Conservation (phyloP, 2,888 invertebrate genomes). For the Trachelus stipa region DNA sequence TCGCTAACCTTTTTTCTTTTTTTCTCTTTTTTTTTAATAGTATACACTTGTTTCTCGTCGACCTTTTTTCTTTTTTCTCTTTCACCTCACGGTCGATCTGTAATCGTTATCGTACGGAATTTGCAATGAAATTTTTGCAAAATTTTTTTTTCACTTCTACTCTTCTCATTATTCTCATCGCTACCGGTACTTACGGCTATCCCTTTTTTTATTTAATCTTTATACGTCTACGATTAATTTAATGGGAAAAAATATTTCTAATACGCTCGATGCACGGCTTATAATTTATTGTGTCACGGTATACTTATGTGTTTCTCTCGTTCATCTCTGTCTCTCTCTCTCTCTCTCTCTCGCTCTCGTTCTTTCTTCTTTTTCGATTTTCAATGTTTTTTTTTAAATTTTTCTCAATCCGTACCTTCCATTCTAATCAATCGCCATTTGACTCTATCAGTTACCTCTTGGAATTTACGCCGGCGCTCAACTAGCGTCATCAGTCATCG, state of each 20-base stretch:
- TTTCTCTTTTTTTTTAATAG: not conserved
- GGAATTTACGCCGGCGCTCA: not conserved
- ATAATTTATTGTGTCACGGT: constrained; percentile 9
- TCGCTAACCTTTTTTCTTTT: constrained; percentile 6
- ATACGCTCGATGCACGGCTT: constrained; percentile 4
- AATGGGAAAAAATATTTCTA: constrained; percentile 12
- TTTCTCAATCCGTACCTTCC: not conserved
- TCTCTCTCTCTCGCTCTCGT: not conserved
- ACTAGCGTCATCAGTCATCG: constrained; percentile 3
- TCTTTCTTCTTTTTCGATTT: not conserved
- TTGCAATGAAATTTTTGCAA: too few relatives aligned
- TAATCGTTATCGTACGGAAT: too few relatives aligned
- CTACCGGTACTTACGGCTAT: too few relatives aligned
- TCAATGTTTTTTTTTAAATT: too few relatives aligned
- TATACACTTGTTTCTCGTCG: constrained; percentile 24
- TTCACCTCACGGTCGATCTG: too few relatives aligned
- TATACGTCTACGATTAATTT: not conserved
- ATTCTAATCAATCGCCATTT: too few relatives aligned
- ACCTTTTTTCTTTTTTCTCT: not conserved
- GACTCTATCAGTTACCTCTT: too few relatives aligned
- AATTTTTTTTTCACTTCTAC: not conserved
- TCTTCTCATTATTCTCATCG: too few relatives aligned
- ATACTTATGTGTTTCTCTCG: not conserved
- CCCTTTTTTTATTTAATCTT: too few relatives aligned
- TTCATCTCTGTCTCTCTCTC: too few relatives aligned